Evolutionary conservation across 1,140 invertebrate species (phyloP), one percentile per base, ranked within the genome.

Genomic region (Gryon sp.): DNA sequence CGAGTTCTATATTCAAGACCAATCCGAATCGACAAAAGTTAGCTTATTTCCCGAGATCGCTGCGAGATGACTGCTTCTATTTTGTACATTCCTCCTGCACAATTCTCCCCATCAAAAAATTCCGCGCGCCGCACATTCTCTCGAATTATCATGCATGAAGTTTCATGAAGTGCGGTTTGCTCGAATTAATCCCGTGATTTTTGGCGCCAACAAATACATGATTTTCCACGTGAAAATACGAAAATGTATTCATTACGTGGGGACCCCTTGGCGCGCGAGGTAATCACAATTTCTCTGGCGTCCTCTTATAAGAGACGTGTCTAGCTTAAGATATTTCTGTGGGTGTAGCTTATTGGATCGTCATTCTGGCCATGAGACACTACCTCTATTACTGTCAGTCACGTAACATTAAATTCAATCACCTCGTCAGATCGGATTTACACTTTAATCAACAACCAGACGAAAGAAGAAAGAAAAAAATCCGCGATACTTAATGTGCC

Each of bases 261-360:
- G 11, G 41, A 22, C 57, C 60, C 40, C 34, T 8, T 52, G 4
- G 26, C 28, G 11, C 36, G 50, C 50, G 63, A 66, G 59, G 65
- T 74, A 74, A 78, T 78, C 76, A 74, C 63, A 53, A 78, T 69
- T 74, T 74, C 68, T 68, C 55, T 20, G 75, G 36, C 75, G 74
- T 73, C 53, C 80, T 76, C 80, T 85, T 86, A 84, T 85, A 82
- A 84, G 81, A 84, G 80, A 86, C 84, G 84, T 86, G 84, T 85
- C 82, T 83, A 50, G 84, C 83, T 84, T 86, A 57, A 63, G 59
- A 75, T 83, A 74, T 78, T 78, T 74, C 76, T 43, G 50, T 41
- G 60, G 68, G 30, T 63, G 69, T 65, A 65, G 76, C 69, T 78
- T 78, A 78, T 73, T 73, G 76, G 76, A 78, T 78, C 55, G 59